Evolutionary conservation across 2,113 vertebrate species (phyloP).

Genomic region (Dolichallabes microphthalmus): DNA sequence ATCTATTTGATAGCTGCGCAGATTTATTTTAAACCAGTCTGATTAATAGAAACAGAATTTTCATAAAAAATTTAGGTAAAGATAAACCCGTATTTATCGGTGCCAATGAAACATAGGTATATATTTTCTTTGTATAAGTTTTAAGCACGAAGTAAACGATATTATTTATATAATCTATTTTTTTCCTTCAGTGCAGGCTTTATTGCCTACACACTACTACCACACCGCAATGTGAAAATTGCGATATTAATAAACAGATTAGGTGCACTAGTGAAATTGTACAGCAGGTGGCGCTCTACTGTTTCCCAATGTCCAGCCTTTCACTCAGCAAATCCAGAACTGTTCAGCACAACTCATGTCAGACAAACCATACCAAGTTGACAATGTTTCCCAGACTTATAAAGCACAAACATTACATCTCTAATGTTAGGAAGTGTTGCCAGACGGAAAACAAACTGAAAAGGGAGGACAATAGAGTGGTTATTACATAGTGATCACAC

Average conservation of each 20-base stretch:
- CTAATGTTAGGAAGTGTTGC: neutral
- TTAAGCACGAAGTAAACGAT: neutral
- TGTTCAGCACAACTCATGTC: neutral
- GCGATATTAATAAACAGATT: neutral
- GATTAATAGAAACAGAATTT: neutral
- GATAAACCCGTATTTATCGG: neutral
- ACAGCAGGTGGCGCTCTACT: slow-evolving; percentile 12
- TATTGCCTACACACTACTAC: neutral
- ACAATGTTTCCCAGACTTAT: neutral
- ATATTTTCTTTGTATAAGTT: no score
- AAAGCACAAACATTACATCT: neutral
- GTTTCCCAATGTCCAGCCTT: neutral
- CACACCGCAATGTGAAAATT: slow-evolving; percentile 17
- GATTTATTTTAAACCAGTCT: neutral
- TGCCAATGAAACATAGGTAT: neutral
- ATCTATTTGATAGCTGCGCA: neutral
- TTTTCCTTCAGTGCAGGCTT: neutral
- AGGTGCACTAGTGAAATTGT: neutral
- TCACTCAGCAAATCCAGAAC: neutral
- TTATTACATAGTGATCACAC: neutral
- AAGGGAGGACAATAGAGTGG: neutral
- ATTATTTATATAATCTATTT: neutral
- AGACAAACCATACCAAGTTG: neutral
- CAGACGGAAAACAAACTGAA: neutral
- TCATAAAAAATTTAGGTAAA: neutral